Conservation (phyloP, 2,888 invertebrate species). For the Crepidodera aurea region DNA sequence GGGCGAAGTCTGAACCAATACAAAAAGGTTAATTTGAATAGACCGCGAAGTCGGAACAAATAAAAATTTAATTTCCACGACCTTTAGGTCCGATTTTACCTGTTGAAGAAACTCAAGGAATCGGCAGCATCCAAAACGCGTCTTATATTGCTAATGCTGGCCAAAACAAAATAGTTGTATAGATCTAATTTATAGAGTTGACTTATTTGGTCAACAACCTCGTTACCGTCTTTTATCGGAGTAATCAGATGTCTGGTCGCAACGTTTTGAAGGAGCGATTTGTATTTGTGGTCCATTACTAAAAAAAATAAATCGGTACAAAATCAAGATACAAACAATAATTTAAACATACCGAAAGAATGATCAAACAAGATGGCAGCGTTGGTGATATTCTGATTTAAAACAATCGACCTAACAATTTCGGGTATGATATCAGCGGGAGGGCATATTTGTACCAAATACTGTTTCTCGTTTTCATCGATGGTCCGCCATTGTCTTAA, state of each 20-base stretch:
- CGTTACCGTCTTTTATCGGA: conserved; percentile 64
- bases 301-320: conserved; percentile 36
- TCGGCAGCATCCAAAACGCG: conserved; percentile 67
- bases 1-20: no score
- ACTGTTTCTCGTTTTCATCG: conserved; percentile 73
- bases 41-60: no score
- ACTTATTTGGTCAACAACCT: conserved; percentile 72
- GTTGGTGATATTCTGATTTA: conserved; percentile 86
- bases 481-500: conserved; percentile 83
- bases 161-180: conserved; percentile 88
- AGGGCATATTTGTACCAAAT: conserved; percentile 83
- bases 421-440: conserved; percentile 87
- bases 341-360: conserved; percentile 70
- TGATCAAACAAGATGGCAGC: conserved; percentile 92
- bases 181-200: conserved; percentile 83
- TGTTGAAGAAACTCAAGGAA: conserved; percentile 75
- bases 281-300: conserved; percentile 95
- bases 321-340: conserved; percentile 12
- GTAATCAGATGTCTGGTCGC: conserved; percentile 92
- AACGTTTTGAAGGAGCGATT: conserved; percentile 87
- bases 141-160: conserved; percentile 74
- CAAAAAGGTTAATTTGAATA: no score
- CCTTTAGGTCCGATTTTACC: no score
- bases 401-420: conserved; percentile 81
- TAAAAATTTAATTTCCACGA: no score